These are phyloP conservation scores for Crocuta crocuta DNA, from an alignment of 2,113 vertebrate species.

Conservation along the genomic window DNA sequence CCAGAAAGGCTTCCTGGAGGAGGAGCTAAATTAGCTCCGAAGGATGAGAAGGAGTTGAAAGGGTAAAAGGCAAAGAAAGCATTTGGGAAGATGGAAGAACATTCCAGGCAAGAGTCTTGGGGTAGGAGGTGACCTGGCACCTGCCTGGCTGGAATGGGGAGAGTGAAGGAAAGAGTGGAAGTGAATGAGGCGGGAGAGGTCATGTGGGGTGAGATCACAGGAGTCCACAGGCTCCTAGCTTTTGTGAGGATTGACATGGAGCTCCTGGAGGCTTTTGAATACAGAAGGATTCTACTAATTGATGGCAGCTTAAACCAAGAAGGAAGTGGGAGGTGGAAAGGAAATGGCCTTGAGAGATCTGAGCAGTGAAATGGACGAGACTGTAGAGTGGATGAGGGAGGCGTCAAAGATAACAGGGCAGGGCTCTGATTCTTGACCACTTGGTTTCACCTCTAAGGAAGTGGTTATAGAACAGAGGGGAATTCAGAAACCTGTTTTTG, in stretches of 20 bases:
- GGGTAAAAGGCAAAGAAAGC: neutral
- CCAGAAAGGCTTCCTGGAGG: neutral
- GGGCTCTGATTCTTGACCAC: neutral
- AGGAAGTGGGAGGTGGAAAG: neutral
- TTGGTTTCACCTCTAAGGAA: neutral
- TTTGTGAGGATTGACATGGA: neutral
- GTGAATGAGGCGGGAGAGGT: neutral
- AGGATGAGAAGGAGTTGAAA: neutral
- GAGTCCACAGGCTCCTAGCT: neutral
- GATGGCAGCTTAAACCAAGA: neutral
- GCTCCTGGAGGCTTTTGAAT: neutral
- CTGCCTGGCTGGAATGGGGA: neutral
- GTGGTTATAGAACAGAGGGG: neutral
- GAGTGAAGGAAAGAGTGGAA: neutral
- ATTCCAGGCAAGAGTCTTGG: neutral
- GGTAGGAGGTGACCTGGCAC: too few relatives aligned
- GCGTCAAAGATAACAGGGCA: too few relatives aligned
- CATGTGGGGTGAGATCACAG: neutral
- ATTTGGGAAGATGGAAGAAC: neutral
- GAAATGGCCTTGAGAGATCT: neutral
- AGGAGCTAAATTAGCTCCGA: neutral
- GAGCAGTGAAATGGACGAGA: neutral
- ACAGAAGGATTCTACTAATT: neutral
- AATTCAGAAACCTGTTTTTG: neutral
- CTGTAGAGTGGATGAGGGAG: neutral